phyloP scores from a whole-genome alignment of 2,888 invertebrate genomes.

The Apodemia mormo region DNA sequence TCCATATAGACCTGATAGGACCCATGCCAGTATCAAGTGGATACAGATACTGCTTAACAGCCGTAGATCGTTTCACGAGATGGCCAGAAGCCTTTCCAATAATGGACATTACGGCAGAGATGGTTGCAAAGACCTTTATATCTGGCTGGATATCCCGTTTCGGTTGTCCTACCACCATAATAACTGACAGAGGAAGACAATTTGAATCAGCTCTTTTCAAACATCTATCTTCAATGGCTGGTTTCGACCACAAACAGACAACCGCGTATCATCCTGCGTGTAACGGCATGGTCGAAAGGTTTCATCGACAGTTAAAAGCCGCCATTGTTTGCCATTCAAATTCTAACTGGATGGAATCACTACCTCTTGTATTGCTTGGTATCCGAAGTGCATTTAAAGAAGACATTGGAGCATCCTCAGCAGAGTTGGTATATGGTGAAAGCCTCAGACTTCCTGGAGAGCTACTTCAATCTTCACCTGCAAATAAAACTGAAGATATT shows the following conservation, averaged over 20 bases:
- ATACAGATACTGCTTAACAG: background rate
- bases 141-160: conserved; percentile 39
- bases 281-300: background rate
- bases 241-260: background rate
- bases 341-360: background rate
- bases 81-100: background rate
- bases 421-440: background rate
- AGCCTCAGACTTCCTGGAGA: background rate
- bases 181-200: conserved; percentile 37
- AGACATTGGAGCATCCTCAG: background rate
- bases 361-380: background rate
- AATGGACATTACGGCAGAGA: background rate
- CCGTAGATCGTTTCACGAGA: background rate
- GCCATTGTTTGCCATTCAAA: background rate
- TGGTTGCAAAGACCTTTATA: conserved; percentile 38
- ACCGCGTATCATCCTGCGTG: background rate
- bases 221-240: conserved; percentile 14
- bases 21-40: conserved; percentile 37
- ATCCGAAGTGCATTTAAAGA: background rate
- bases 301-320: background rate
- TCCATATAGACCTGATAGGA: conserved; percentile 47
- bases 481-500: background rate
- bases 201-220: conserved; percentile 32
- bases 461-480: background rate
- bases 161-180: conserved; percentile 27